Base-by-base conservation (phyloP, 2,113 vertebrate species). In the Ceyx cyanopectus region DNA sequence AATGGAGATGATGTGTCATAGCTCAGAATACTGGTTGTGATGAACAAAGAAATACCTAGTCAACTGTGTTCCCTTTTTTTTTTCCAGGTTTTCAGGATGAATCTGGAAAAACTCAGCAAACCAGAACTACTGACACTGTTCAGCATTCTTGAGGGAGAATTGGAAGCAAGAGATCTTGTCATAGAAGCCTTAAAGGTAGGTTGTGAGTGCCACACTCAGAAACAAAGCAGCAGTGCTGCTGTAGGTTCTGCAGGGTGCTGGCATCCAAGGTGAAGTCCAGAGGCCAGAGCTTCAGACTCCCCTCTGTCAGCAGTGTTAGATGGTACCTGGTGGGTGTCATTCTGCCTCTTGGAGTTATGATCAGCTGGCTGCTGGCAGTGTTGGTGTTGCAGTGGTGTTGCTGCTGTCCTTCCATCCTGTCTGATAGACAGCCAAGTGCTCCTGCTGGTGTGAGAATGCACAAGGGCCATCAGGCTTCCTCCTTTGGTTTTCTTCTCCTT, bases 171-270 rank as follows among this genome's bases (percentile, higher is more conserved):
- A 81, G 99, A 99, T 94, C 97, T 99, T 73, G 99, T 99, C 95
- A 99, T 99, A 68, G 99, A 99, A 94, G 98, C 98, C 85, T 98
- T 99, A 83, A 99, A 99, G 99, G 99, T 99, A 98, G n/a, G 95
- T 95, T 81, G 37, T 72, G 72, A 73, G 54, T 57, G 66, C 26
- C 14, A 2, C 2, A 48, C 23, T 43, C 51, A 54, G 67, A 27
- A 58, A 72, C 19, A 46, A 12, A 37, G 43, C 73, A 48, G 2
- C 40, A 78, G 17, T 45, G 4, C 18, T 70, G 0, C 34, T 83
- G 0, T 1, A 14, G 32, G 40, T 61, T 78, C 84, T 93, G 66
- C 90, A 57, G 15, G 15, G 29, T 5, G 1, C 58, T 63, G 57
- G 23, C 20, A 22, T 61, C 51, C 69, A 45, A 79, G 29, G 30